These are phyloP conservation scores for Drosophila paulistorum DNA, from an alignment of 1,140 invertebrate species.

Conservation along the genomic window DNA sequence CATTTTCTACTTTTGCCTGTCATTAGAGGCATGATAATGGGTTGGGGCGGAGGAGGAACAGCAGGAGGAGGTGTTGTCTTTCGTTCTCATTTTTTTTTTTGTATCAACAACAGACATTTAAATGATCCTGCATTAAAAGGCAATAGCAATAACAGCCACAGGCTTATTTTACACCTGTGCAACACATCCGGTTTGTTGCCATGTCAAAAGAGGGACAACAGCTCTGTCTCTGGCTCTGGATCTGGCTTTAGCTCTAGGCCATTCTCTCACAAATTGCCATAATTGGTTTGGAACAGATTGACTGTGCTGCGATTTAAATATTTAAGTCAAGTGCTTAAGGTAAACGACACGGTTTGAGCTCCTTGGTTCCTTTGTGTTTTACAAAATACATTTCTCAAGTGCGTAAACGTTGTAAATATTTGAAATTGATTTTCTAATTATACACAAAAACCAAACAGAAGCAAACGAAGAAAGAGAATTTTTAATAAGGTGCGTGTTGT, in stretches of 20 bases:
- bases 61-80: not conserved
- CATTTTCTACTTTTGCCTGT: slow-evolving; percentile 21
- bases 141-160: slow-evolving; percentile 63
- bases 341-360: slow-evolving; percentile 31
- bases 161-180: slow-evolving; percentile 73
- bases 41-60: not conserved
- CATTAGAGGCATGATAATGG: slow-evolving; percentile 47
- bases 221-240: not conserved
- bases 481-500: not conserved
- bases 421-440: slow-evolving; percentile 58
- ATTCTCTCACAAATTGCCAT: slow-evolving; percentile 21
- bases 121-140: slow-evolving; percentile 62
- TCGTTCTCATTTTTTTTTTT: slow-evolving; percentile 13
- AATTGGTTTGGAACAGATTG: slow-evolving; percentile 49
- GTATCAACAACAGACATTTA: slow-evolving; percentile 58
- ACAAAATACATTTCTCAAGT: slow-evolving; percentile 1
- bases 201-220: slow-evolving; percentile 19
- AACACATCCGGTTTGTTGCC: slow-evolving; percentile 35
- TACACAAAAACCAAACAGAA: slow-evolving; percentile 11
- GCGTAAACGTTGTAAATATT: slow-evolving; percentile 36
- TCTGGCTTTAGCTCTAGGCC: not conserved
- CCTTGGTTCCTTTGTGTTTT: not conserved
- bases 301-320: slow-evolving; percentile 51
- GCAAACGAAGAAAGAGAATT: not conserved
- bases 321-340: slow-evolving; percentile 53